Evolutionary conservation across 2,113 vertebrate species (phyloP).

Genomic region (Zootoca vivipara): DNA sequence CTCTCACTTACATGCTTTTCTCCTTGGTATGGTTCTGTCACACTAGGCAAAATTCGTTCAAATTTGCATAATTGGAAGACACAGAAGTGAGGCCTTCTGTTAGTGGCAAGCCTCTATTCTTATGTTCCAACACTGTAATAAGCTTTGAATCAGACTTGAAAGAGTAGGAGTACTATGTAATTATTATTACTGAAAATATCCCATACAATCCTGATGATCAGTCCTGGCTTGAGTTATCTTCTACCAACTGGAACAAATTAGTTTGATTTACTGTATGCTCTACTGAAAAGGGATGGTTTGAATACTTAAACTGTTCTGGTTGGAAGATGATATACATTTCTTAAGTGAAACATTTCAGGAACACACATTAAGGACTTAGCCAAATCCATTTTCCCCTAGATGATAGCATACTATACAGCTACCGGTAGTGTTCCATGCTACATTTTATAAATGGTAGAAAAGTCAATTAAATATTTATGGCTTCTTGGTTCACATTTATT

Average conservation of each 20-base stretch:
- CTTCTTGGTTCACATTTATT: slow-evolving; percentile 53
- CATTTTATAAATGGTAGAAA: slow-evolving; percentile 52
- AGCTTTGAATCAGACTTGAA: background rate
- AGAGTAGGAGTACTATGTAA: background rate
- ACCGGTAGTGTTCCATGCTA: background rate
- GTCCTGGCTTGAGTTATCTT: slow-evolving; percentile 16
- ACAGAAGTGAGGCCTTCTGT: background rate
- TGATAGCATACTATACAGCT: slow-evolving; percentile 26
- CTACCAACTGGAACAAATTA: slow-evolving; percentile 24
- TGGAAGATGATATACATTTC: slow-evolving; percentile 35
- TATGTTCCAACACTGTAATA: slow-evolving; percentile 15
- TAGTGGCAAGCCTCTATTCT: background rate
- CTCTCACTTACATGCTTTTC: background rate
- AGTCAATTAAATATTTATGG: slow-evolving; percentile 65
- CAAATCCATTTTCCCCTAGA: slow-evolving; percentile 24
- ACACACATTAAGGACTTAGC: slow-evolving; percentile 34
- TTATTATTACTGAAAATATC: slow-evolving; percentile 31
- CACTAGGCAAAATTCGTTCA: background rate
- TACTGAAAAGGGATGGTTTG: slow-evolving; percentile 19
- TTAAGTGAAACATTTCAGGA: slow-evolving; percentile 44
- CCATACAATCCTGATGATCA: slow-evolving; percentile 37
- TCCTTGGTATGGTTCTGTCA: background rate
- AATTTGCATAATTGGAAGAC: background rate
- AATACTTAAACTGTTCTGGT: slow-evolving; percentile 36
- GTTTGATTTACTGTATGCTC: slow-evolving; percentile 52